Base-by-base conservation (phyloP, 2,888 invertebrate species). In the Byasa hedistus region DNA sequence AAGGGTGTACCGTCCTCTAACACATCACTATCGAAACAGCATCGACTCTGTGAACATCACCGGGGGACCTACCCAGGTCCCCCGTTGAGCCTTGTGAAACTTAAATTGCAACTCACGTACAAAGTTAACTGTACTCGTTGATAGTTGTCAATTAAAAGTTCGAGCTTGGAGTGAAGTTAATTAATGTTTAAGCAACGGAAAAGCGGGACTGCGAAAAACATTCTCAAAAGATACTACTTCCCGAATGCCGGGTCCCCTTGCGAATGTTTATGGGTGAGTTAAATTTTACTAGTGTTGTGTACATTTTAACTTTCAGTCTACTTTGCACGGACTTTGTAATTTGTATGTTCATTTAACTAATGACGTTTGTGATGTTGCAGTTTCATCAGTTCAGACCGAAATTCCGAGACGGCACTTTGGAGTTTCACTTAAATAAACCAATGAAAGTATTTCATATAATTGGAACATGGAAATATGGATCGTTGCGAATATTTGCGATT, bases 11-110 rank as follows among this genome's bases (percentile, higher is more conserved):
- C 68, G 63, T 67, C 65, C 65, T 65, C 48, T 72, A 78, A 72
- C 79, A 74, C 79, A 80, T 77, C 89, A 91, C 85, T 85, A 84
- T 83, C 81, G 76, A 87, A 84, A 78, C 76, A 71, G 70, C 71
- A 76, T 74, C 77, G 80, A 78, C 72, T 77, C 78, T 75, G 86
- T 79, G 62, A 77, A 83, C 82, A 81, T 74, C 82, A 74, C 79
- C 83, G 86, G 89, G 91, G 89, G 83, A 75, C 77, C 77, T 73
- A 70, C 69, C 71, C 68, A 69, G 73, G 73, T 71, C 76, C 84
- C 87, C 89, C 86, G 82, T 82, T 55, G 61, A 63, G 69, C 61
- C 68, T 60, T 64, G 44, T 23, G 21, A 64, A 62, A 66, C 69
- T 64, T 64, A 63, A 57, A 64, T 69, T 60, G 60, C 66, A 63